A percentile compares a stretch with the other conserved stretches of the same genome.
Evolutionary conservation across 2,113 vertebrate genomes (phyloP).

Genomic region (Menura novaehollandiae): DNA sequence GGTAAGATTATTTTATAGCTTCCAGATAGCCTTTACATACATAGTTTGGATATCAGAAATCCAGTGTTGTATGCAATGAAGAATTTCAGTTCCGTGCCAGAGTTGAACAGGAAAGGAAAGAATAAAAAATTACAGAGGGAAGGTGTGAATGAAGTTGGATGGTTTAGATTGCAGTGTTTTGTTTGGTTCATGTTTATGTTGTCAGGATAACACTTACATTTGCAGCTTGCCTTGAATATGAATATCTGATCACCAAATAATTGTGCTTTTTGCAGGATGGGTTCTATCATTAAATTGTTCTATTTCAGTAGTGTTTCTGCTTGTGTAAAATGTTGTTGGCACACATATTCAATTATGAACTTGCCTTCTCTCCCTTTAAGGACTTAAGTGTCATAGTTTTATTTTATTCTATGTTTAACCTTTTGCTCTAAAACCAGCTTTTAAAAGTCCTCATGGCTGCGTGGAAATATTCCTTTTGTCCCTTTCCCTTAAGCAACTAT

Average conservation of each 20-base stretch:
- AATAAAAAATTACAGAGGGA: neutral
- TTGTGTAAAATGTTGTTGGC: neutral
- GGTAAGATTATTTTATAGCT: neutral
- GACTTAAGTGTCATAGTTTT: neutral
- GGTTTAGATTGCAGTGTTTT: neutral
- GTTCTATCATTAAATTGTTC: neutral
- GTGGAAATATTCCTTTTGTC: neutral
- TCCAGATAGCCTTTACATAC: neutral
- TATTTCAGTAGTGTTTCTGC: neutral
- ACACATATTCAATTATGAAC: neutral
- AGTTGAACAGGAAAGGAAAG: neutral
- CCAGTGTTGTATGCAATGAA: neutral
- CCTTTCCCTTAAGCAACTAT: slow-evolving; percentile 69
- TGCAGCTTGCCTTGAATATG: neutral
- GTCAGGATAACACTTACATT: neutral
- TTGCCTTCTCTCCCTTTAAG: neutral
- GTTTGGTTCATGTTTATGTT: neutral
- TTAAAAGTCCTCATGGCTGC: neutral
- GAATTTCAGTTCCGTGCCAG: neutral
- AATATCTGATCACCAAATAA: neutral
- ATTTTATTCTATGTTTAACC: neutral
- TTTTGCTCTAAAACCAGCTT: neutral
- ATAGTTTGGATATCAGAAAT: neutral
- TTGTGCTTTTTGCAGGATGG: neutral
- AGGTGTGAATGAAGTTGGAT: neutral